Evolutionary conservation across 2,888 invertebrate genomes (phyloP), one percentile per base, ranked within the genome.

Genomic region (Apotomis turbidana): DNA sequence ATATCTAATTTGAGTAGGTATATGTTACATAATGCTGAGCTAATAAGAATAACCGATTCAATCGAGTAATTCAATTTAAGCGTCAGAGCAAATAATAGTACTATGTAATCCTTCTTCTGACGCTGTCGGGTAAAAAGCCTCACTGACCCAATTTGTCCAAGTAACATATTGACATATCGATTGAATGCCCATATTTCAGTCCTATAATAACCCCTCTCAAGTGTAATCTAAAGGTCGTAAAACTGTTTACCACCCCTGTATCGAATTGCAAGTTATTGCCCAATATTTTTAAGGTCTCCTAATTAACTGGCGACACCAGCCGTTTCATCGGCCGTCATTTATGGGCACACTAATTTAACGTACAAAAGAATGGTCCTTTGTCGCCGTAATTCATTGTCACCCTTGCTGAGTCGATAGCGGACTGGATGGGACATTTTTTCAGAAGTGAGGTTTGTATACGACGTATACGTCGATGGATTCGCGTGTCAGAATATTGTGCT

Each of bases 321-420:
- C 61, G 67, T 13, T 71, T 57, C 71, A 62, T 71, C 57, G 61
- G 57, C n/a, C 27, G 62, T 58, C 62, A 63, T 6, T 72, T 68
- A 72, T 68, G 55, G 72, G 58, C 57, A 38, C 63, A 72, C 72
- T 63, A 72, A 72, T 72, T 68, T 72, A 72, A 72, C 58, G 67
- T 12, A 49, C 62, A 57, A 57, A 36, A 38, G 68, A 72, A 72
- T 72, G 61, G 63, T 52, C 54, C 68, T 68, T 52, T 59, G 68
- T 72, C 72, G 72, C 44, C 61, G 63, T 72, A 54, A 68, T 57
- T 72, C 72, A 72, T 72, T 72, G 72, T 72, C 68, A 63, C 72
- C 72, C 62, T 63, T 46, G 63, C 44, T n/a, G 49, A 52, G 51
- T 10, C 10, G 27, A 61, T 51, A 57, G 59, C 38, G 10, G 5